A percentile compares a stretch with the other conserved stretches of the same genome.
phyloP scores from a whole-genome alignment of 2,797 vertebrate species.

The Sarcoramphus papa region DNA sequence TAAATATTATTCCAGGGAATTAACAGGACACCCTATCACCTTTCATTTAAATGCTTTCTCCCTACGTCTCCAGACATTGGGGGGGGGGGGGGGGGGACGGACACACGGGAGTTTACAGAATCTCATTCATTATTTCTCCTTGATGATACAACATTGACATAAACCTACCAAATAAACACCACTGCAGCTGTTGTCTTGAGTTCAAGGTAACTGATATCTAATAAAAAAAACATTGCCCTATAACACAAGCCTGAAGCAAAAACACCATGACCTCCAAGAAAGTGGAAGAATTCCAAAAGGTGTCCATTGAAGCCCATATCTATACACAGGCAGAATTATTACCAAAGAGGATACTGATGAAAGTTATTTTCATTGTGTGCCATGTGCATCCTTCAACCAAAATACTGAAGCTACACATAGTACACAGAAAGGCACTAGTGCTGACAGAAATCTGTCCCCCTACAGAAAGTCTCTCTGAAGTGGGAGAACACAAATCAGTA shows the following conservation, averaged over 20 bases:
- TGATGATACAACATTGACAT: background rate
- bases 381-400: background rate
- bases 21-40: background rate
- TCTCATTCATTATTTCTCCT: background rate
- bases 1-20: background rate
- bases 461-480: background rate
- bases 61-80: background rate
- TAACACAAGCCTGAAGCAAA: background rate
- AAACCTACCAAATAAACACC: background rate
- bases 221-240: background rate
- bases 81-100: too few species aligned
- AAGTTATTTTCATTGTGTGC: background rate
- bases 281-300: background rate
- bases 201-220: background rate
- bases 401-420: background rate
- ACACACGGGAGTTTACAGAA: background rate
- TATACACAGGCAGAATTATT: background rate
- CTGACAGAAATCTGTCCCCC: background rate
- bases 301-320: fast-evolving
- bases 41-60: background rate
- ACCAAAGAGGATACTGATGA: background rate
- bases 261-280: background rate
- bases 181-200: background rate
- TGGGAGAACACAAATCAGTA: background rate
- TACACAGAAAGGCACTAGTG: background rate